phyloP scores from a whole-genome alignment of 1,140 invertebrate genomes.

The Papilio helenus region DNA sequence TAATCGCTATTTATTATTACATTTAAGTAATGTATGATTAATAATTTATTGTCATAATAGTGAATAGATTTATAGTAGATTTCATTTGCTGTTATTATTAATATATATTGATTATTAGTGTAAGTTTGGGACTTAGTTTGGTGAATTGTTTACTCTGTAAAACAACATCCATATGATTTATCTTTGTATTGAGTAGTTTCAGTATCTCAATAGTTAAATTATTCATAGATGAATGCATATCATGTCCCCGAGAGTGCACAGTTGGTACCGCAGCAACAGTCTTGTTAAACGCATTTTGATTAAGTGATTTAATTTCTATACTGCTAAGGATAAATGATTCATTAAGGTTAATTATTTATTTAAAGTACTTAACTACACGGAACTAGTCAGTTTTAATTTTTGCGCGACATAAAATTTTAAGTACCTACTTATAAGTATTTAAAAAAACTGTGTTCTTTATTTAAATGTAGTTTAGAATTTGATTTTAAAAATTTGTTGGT shows the following conservation, averaged over 20 bases:
- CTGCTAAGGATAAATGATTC: slow-evolving; percentile 78
- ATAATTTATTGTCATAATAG: slow-evolving; percentile 80
- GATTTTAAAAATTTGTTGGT: slow-evolving; percentile 79
- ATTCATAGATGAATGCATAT: slow-evolving; percentile 76
- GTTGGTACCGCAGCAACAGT: slow-evolving; percentile 45
- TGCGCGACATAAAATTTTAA: slow-evolving; percentile 81
- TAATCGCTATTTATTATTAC: slow-evolving; percentile 81
- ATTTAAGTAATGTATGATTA: slow-evolving; percentile 81
- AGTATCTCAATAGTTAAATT: slow-evolving; percentile 74
- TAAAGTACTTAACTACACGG: slow-evolving; percentile 83
- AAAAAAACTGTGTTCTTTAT: slow-evolving; percentile 79
- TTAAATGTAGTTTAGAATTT: slow-evolving; percentile 78
- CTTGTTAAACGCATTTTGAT: slow-evolving; percentile 76
- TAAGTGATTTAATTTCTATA: slow-evolving; percentile 76
- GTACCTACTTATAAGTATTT: slow-evolving; percentile 76
- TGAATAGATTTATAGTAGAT: slow-evolving; percentile 76
- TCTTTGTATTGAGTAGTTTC: slow-evolving; percentile 71
- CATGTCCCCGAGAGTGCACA: slow-evolving; percentile 43
- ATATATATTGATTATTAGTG: slow-evolving; percentile 75
- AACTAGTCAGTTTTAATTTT: slow-evolving; percentile 83
- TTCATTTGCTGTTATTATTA: slow-evolving; percentile 80
- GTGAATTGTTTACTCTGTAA: slow-evolving; percentile 57
- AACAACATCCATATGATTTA: slow-evolving; percentile 61
- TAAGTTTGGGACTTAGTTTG: slow-evolving; percentile 77
- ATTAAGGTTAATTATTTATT: slow-evolving; percentile 80